Evolutionary conservation across 2,888 invertebrate genomes (phyloP), one percentile per base, ranked within the genome.

Genomic region (Cynaeus angustus): DNA sequence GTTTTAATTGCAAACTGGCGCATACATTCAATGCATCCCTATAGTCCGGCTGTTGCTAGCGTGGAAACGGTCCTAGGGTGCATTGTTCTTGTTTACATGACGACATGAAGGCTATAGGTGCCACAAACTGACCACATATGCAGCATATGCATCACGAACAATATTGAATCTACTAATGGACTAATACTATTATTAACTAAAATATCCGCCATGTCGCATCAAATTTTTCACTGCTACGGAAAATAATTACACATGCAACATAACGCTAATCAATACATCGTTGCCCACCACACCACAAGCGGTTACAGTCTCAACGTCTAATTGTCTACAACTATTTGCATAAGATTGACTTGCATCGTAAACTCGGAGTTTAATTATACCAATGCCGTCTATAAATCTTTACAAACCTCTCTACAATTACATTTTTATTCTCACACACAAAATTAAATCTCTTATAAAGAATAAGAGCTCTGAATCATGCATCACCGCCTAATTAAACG

Each of bases 1-100:
- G 75, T 79, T 79, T 79, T 79, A 79, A 79, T 79, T 79, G 75
- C 79, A 75, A 77, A 74, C 73, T 73, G 68, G 72, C 70, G 76
- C 74, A 72, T 70, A 77, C 70, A 77, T 76, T 74, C 74, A 76
- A 73, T 78, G 74, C 77, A 76, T 74, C 67, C 58, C 69, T 62
- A 67, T 45, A 64, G 64, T 30, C 71, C 66, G 72, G 74, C 69
- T 72, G 68, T 74, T 75, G 73, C 65, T 72, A 73, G 70, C 70
- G 72, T 68, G 68, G 70, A 69, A 71, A 73, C 62, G 73, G 68
- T 50, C 43, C 69, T 68, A 67, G 74, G 66, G 69, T 72, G 71
- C 72, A 75, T 76, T 76, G 76, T 76, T 74, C 73, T 74, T 74
- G 70, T 70, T 70, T 69, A 71, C 69, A 62, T 67, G 67, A 67